Evolutionary conservation across 2,888 invertebrate genomes (phyloP).

Genomic region (Sycophila texana): DNA sequence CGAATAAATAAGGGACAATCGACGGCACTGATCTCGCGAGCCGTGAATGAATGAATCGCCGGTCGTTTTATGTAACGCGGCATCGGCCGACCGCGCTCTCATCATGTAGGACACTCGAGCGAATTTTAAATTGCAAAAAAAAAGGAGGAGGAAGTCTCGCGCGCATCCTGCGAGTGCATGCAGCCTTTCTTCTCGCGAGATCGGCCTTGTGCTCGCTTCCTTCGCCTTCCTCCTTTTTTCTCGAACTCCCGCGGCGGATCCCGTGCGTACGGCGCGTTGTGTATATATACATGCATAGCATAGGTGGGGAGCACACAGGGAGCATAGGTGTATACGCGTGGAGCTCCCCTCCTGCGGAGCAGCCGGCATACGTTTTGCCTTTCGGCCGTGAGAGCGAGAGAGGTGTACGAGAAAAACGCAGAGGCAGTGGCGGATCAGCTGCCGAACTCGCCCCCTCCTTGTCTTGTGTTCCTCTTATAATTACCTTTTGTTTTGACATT

Average conservation of each 20-base stretch:
- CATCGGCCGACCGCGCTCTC: background rate
- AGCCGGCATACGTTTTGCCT: constrained; percentile 18
- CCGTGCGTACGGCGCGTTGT: background rate
- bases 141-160: background rate
- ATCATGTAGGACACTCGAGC: constrained; percentile 32
- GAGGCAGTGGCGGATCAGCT: constrained; percentile 11
- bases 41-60: no score
- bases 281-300: background rate
- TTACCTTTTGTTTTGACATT: background rate
- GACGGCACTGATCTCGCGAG: no score
- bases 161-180: constrained; percentile 18
- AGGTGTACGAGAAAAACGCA: constrained; percentile 36
- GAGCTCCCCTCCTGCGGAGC: background rate
- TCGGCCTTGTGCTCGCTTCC: background rate
- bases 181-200: constrained; percentile 12
- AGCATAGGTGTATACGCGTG: background rate
- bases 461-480: background rate
- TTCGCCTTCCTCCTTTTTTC: constrained; percentile 15
- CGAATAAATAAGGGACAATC: no score
- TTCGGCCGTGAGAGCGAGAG: constrained; percentile 8
- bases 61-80: background rate
- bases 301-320: background rate
- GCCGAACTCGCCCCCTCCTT: background rate
- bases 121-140: constrained; percentile 22
- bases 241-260: constrained; percentile 19